A percentile compares a stretch with the other conserved stretches of the same genome.
These are phyloP conservation scores for Euura saliciscinereae DNA, from an alignment of 1,140 invertebrate species.

Conservation along the genomic window DNA sequence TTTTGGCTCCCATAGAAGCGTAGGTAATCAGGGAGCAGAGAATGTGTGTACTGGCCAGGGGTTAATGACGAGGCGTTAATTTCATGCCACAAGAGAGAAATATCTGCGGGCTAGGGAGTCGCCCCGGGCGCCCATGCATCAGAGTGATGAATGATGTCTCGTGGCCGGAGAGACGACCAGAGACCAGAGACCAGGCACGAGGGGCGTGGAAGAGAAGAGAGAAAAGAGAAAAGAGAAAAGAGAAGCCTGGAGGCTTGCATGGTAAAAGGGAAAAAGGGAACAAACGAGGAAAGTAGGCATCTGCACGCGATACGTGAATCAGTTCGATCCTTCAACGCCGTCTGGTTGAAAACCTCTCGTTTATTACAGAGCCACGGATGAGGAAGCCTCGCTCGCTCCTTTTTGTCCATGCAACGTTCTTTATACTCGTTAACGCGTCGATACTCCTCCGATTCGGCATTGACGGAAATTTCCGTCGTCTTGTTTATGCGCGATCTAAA, in stretches of 20 bases:
- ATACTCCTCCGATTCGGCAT: no score
- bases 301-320: slow-evolving; percentile 46
- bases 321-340: slow-evolving; percentile 41
- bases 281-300: slow-evolving; percentile 20
- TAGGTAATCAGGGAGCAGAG: no score
- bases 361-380: slow-evolving; percentile 26
- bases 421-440: no score
- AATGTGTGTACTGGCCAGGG: slow-evolving; percentile 1
- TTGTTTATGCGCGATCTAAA: no score
- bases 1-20: no score
- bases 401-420: no score
- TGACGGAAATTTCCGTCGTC: no score
- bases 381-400: no score
- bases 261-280: background rate
- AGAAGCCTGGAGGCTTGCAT: background rate
- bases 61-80: slow-evolving; percentile 54
- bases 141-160: slow-evolving; percentile 48
- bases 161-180: slow-evolving; percentile 21
- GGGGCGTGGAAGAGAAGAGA: slow-evolving; percentile 10
- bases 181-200: background rate
- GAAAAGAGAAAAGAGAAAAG: slow-evolving; percentile 3
- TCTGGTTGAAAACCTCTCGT: slow-evolving; percentile 37
- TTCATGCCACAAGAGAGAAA: slow-evolving; percentile 40
- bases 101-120: slow-evolving; percentile 32
- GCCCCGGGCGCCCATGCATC: slow-evolving; percentile 43